Base-by-base conservation (phyloP, 1,140 invertebrate genomes). In the Amphibalanus amphitrite region DNA sequence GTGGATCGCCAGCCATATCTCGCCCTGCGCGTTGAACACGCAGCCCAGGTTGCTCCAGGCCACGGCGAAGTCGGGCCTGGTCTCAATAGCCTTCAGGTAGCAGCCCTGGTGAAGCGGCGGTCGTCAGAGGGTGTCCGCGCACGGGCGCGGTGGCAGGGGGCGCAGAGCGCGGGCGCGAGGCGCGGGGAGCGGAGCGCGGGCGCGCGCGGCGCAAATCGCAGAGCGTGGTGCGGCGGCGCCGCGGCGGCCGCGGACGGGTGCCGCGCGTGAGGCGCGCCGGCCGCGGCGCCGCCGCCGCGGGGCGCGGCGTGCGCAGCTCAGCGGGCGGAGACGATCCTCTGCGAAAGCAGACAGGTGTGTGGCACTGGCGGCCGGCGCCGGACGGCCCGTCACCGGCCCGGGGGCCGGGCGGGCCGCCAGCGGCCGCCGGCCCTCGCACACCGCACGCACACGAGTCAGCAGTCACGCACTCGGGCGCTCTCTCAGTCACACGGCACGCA, bases 31-130 rank as follows among this genome's bases (percentile, higher is more conserved):
- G 83, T 99, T 99, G 85, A 99, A 99, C 47, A 99, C 97, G 83
- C 97, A 99, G 73, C 97, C 97, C 72, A 99, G 86, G 82, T 99
- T 99, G 83, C 95, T 98, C 97, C 97, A 99, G 69, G 97, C 97
- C 28, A 99, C 97, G 71, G 96, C 95, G 84, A 99, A 99, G 80
- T 96, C 95, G 65, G 96, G 95, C 81, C 96, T 87, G 8, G 97
- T 99, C 84, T 99, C 97, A 77, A 99, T 99, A 28, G 97, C 95
- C 87, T 99, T 99, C 81, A 99, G 86, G 82, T 99, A 99, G 83
- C 97, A 99, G 70, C 95, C 95, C 96, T 99, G 80, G 13, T 20
- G 47, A 13, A 20, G 47, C 13, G 20, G 13, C 47, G 47, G 6
- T 20, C 10, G 47, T 59, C 47, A 59, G 47, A 8, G 47, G 47